Evolutionary conservation across 2,113 vertebrate species (phyloP), one percentile per base, ranked within the genome.

Genomic region (Fulica atra): DNA sequence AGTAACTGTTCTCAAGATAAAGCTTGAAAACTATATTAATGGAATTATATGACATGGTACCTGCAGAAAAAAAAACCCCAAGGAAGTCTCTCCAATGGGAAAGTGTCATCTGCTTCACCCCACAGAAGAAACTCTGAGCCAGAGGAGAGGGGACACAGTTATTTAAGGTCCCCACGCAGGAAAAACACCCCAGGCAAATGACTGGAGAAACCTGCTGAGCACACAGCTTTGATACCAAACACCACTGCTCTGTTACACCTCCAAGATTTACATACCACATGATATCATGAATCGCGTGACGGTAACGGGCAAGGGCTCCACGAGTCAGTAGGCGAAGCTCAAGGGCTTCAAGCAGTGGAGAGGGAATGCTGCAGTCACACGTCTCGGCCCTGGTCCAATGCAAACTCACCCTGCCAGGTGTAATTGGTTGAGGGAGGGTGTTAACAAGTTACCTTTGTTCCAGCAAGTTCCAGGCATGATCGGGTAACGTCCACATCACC

Each of bases 361-460:
- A 0, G 0, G 79, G 71, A 97, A 86, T 0, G 31, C 57, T 73
- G 78, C 50, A 81, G 42, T 15, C 95, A 42, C 93, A 51, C 3
- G 1, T 38, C 91, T 77, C 68, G 44, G 64, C 6, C 1, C 76
- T 7, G 64, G 61, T 63, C 64, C 88, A 61, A 31, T 0, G 17
- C 59, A 78, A 71, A 77, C 94, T 90, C 91, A 86, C 68, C 68
- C 82, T 59, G 88, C 90, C 86, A 78, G 76, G 86, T 81, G 38
- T 35, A 81, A 84, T 5, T 51, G 56, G 38, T 54, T 95, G 86
- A 31, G 71, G 59, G 42, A 92, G 65, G 51, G 56, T 68, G 91
- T 68, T 74, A 74, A 93, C 83, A 42, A 73, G 81, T 13, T 69
- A 64, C 57, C 80, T 93, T 78, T 93, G 91, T 56, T 74, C 64